phyloP scores from a whole-genome alignment of 2,113 vertebrate genomes.

The Anseranas semipalmata region DNA sequence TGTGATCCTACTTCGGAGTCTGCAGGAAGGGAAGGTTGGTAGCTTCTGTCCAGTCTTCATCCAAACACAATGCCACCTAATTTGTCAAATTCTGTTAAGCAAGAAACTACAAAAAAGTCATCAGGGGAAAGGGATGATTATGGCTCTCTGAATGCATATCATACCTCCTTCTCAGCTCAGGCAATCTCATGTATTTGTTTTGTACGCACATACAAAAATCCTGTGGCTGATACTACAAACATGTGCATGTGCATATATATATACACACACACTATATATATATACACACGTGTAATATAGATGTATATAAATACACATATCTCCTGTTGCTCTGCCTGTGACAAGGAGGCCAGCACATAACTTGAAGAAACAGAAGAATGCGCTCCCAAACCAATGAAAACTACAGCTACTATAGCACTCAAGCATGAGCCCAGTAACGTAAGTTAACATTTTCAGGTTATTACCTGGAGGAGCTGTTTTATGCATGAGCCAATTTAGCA shows the following conservation, averaged over 20 bases:
- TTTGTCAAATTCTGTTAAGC: not conserved
- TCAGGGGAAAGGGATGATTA: not conserved
- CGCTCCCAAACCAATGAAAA: not conserved
- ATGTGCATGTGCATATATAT: not conserved
- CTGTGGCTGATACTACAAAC: no score
- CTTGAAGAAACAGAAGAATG: accelerated
- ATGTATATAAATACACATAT: not conserved
- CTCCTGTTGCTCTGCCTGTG: not conserved
- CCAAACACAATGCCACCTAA: not conserved
- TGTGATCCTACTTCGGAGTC: not conserved
- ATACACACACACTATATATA: no score
- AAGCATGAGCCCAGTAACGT: not conserved
- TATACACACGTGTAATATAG: no score
- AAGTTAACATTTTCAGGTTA: not conserved
- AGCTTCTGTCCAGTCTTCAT: not conserved
- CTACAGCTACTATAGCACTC: not conserved
- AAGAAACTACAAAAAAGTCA: not conserved
- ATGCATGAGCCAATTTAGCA: not conserved
- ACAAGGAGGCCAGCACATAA: not conserved
- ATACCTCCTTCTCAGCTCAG: not conserved
- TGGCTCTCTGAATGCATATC: not conserved
- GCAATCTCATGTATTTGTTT: not conserved
- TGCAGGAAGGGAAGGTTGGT: not conserved
- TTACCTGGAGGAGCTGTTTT: slow-evolving; percentile 38
- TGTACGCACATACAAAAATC: not conserved